Conservation (phyloP, 2,797 vertebrate species). For the Ambastaia sidthimunki region DNA sequence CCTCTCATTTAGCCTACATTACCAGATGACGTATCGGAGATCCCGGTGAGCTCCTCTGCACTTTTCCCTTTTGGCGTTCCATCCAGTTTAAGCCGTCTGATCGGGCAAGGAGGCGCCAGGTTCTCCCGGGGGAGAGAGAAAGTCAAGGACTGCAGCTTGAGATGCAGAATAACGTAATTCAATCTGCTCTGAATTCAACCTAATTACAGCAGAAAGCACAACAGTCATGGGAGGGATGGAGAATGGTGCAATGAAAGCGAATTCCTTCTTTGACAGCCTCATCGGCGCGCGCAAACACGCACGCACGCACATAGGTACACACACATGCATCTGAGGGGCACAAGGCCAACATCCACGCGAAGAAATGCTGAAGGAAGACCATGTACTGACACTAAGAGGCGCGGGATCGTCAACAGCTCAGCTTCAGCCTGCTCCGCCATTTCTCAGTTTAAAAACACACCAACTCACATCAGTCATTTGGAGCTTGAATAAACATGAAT, state of each 20-base stretch:
- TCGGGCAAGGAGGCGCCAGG: constrained; percentile 89
- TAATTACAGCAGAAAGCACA: constrained; percentile 81
- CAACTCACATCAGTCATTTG: not conserved
- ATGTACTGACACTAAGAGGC: constrained; percentile 26
- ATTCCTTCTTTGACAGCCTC: constrained; percentile 63
- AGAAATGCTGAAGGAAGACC: constrained; percentile 33
- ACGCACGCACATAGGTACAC: constrained; percentile 29
- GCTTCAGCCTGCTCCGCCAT: constrained; percentile 6
- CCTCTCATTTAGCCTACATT: constrained; percentile 49
- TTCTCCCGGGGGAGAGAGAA: constrained; percentile 82
- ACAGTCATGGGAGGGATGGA: constrained; percentile 68
- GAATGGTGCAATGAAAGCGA: constrained; percentile 57
- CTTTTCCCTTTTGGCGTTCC: constrained; percentile 59
- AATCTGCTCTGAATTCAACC: constrained; percentile 79
- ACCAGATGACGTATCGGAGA: constrained; percentile 64
- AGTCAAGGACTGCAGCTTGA: constrained; percentile 88
- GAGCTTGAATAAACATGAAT: not conserved
- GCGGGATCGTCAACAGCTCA: constrained; percentile 5
- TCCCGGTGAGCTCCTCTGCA: constrained; percentile 58
- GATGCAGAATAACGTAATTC: constrained; percentile 89
- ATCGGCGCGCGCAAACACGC: constrained; percentile 52
- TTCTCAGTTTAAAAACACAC: not conserved
- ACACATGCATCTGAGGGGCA: constrained; percentile 14
- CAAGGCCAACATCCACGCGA: constrained; percentile 42
- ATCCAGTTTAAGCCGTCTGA: constrained; percentile 85